Base-by-base conservation (phyloP, 2,797 vertebrate species). In the Zenarchopterus dispar region DNA sequence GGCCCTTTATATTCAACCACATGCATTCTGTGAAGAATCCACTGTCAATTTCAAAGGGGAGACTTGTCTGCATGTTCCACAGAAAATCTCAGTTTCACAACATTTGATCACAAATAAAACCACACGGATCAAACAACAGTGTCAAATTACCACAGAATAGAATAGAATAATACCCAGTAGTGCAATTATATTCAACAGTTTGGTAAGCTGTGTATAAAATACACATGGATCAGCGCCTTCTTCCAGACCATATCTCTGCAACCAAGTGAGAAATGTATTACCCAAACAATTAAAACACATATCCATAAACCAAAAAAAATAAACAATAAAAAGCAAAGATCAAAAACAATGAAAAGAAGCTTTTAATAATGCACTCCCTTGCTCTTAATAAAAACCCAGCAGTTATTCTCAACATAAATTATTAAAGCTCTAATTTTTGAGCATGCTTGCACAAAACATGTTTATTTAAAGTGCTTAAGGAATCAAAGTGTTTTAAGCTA, bases 141-240 rank as follows among this genome's bases (percentile, higher is more conserved):
- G 77, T 81, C 72, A 78, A 75, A 78, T 76, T 69, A 70, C 75
- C 84, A 86, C 82, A 88, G 58, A 85, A 88, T 81, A 87, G 67
- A 84, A 77, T 31, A 36, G 33, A 44, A 45, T 80, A 70, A 87
- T 83, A 89, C 81, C 78, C 84, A 90, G 84, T 94, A 94, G 93
- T 94, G 92, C 93, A 93, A 94, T 91, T 91, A 81, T 86, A 85
- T 90, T 92, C 79, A 85, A 87, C 88, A 81, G 90, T 91, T 91
- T 92, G 89, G 87, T 90, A 89, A 84, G 84, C 77, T 86, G 88
- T 90, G 88, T 87, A 87, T 86, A 79, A 89, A 81, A 88, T 80
- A 91, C 86, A 90, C 88, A 84, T 58, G 56, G 79, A 91, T 91
- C 88, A 81, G 84, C 82, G 79, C 81, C 84, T 89, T 84, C 84